Evolutionary conservation across 2,888 invertebrate species (phyloP).

Genomic region (Agelastica alni): DNA sequence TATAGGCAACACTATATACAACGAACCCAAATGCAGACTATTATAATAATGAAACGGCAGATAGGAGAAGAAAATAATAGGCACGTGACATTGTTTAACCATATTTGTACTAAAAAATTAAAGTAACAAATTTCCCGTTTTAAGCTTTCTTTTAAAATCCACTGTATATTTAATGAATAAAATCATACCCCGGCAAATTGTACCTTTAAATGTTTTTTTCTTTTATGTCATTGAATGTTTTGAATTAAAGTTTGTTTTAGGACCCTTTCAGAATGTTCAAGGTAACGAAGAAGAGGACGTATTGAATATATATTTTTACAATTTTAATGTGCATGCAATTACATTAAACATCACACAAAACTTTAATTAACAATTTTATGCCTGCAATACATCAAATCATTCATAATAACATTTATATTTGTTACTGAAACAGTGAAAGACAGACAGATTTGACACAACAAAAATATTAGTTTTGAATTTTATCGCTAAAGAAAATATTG

Average conservation of each 20-base stretch:
- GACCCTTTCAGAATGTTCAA: constrained; percentile 1
- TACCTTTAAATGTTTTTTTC: neutral
- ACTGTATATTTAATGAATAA: too few species aligned
- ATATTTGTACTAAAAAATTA: too few species aligned
- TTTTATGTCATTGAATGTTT: neutral
- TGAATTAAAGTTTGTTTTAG: neutral
- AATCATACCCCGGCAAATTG: too few species aligned
- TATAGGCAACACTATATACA: too few species aligned
- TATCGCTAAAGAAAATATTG: neutral
- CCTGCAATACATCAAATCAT: constrained; percentile 34
- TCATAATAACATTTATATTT: constrained; percentile 34
- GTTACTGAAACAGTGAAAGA: constrained; percentile 41
- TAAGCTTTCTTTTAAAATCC: neutral
- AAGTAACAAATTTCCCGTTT: too few species aligned
- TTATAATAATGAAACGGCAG: too few species aligned
- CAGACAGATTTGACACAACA: constrained; percentile 45
- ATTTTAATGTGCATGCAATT: constrained; percentile 21
- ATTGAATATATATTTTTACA: constrained; percentile 4
- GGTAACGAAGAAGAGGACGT: constrained; percentile 3
- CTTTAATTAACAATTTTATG: constrained; percentile 29
- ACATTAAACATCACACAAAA: constrained; percentile 21
- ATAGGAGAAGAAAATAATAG: too few species aligned
- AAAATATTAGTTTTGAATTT: constrained; percentile 21
- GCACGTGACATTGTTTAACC: too few species aligned
- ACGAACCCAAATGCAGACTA: too few species aligned